Evolutionary conservation across 2,888 invertebrate genomes (phyloP).

Genomic region (Vanessa cardui): DNA sequence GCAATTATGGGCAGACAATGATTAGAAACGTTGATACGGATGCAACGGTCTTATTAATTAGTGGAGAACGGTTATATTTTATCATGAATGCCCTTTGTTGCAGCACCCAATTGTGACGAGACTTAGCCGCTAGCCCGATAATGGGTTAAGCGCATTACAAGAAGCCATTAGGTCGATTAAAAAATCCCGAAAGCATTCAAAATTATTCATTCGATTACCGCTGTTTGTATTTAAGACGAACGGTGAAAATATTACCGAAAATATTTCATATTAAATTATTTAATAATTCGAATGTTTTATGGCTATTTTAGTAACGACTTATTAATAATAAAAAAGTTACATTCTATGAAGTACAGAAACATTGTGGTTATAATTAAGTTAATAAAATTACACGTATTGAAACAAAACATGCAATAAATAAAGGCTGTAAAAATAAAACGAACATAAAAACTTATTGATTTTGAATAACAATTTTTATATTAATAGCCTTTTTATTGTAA

Average conservation of each 20-base stretch:
- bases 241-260: neutral
- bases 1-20: slow-evolving; percentile 68
- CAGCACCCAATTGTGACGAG: slow-evolving; percentile 39
- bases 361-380: too few species aligned
- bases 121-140: slow-evolving; percentile 21
- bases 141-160: slow-evolving; percentile 29
- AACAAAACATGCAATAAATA: too few species aligned
- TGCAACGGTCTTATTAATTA: slow-evolving; percentile 55
- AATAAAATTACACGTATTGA: too few species aligned
- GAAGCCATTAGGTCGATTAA: slow-evolving; percentile 16
- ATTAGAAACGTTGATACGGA: slow-evolving; percentile 66
- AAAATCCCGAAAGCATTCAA: slow-evolving; percentile 3
- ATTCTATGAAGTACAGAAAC: too few species aligned
- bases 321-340: too few species aligned
- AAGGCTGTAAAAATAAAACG: too few species aligned
- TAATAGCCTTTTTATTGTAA: too few species aligned
- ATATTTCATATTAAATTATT: neutral
- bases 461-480: too few species aligned
- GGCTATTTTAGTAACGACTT: too few species aligned
- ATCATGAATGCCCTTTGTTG: slow-evolving; percentile 45
- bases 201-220: slow-evolving; percentile 9
- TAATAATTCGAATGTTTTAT: too few species aligned
- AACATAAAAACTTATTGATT: too few species aligned
- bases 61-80: slow-evolving; percentile 45
- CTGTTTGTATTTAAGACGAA: neutral